Percentiles rank a stretch among this genome's conserved stretches.
These are phyloP conservation scores for Chromis chromis DNA, from an alignment of 2,797 vertebrate species.

Conservation along the genomic window DNA sequence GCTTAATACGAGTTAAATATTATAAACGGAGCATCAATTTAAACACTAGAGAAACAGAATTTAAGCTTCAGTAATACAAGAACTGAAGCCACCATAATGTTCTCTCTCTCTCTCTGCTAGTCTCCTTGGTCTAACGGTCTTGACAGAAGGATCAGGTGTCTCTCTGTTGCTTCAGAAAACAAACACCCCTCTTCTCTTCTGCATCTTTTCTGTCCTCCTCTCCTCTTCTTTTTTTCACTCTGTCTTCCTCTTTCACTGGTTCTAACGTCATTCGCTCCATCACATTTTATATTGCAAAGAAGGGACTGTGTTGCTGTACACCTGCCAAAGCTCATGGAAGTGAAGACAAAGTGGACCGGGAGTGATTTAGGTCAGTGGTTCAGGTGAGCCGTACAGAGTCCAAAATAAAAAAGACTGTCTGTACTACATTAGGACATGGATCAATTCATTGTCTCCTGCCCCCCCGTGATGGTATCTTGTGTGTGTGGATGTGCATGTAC, in stretches of 20 bases:
- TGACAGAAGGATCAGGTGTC: conserved; percentile 66
- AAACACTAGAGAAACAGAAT: not conserved
- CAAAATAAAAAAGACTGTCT: conserved; percentile 3
- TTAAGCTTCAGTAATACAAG: conserved; percentile 3
- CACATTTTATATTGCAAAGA: not conserved
- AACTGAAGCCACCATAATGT: conserved; percentile 20
- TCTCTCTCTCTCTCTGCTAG: conserved; percentile 18
- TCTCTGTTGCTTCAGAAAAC: conserved; percentile 60
- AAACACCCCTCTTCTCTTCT: conserved; percentile 51
- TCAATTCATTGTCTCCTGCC: conserved; percentile 50
- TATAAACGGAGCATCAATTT: not conserved
- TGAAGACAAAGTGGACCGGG: conserved; percentile 26
- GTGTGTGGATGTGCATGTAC: conserved; percentile 1
- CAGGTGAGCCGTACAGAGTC: conserved; percentile 40
- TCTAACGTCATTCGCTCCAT: not conserved
- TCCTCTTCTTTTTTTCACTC: conserved; percentile 7
- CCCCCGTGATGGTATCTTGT: conserved; percentile 15
- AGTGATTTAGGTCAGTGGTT: conserved; percentile 67
- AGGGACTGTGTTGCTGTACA: not conserved
- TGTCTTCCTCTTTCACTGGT: not conserved
- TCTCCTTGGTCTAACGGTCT: conserved; percentile 55
- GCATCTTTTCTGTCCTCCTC: conserved; percentile 10
- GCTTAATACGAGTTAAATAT: not conserved
- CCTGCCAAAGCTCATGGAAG: conserved; percentile 25
- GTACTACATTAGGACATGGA: conserved; percentile 16